Evolutionary conservation across 1,140 invertebrate species (phyloP).

Genomic region (Cydia strobilella): DNA sequence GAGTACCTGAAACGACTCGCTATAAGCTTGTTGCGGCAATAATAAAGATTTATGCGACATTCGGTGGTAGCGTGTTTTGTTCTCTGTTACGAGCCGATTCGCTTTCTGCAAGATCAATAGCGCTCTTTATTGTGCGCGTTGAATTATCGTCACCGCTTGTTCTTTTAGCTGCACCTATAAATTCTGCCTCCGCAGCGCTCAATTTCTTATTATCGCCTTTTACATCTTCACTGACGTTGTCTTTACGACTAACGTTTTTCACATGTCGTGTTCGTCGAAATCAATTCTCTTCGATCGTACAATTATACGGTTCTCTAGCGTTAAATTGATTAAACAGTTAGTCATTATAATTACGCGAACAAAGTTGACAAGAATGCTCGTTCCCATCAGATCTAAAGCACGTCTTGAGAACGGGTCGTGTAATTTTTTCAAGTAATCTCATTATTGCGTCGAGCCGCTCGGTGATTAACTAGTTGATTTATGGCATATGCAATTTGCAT

Average conservation of each 20-base stretch:
- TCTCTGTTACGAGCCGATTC: constrained; percentile 75
- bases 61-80: constrained; percentile 78
- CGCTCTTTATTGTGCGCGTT: constrained; percentile 70
- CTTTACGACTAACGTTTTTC: constrained; percentile 29
- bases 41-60: constrained; percentile 80
- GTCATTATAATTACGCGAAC: constrained; percentile 34
- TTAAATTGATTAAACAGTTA: constrained; percentile 27
- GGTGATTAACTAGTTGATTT: constrained; percentile 78
- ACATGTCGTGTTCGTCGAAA: constrained; percentile 23
- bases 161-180: constrained; percentile 59
- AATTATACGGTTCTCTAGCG: constrained; percentile 21
- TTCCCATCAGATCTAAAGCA: constrained; percentile 34
- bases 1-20: constrained; percentile 71
- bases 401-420: constrained; percentile 45
- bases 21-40: constrained; percentile 78
- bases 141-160: constrained; percentile 68
- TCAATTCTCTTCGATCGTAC: constrained; percentile 17
- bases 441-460: constrained; percentile 69
- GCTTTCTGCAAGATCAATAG: constrained; percentile 76
- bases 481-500: constrained; percentile 77
- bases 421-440: constrained; percentile 77
- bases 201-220: constrained; percentile 62
- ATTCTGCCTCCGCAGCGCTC: constrained; percentile 48
- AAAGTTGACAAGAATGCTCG: constrained; percentile 39
- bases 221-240: constrained; percentile 57